phyloP scores from a whole-genome alignment of 2,888 invertebrate species.

The Tetanocera ferruginea region DNA sequence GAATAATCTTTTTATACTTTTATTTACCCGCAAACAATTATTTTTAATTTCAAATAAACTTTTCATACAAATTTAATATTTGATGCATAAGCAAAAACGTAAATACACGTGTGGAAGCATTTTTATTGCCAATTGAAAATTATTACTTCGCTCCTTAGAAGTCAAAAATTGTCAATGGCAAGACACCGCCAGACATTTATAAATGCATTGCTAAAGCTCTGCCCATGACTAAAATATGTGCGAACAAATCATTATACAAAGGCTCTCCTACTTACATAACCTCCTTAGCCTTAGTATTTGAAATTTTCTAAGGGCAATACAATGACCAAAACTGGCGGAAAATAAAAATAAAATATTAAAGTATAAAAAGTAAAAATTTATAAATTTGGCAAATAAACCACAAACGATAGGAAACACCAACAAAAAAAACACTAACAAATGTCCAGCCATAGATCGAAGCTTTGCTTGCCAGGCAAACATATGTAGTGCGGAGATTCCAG shows the following conservation, averaged over 20 bases:
- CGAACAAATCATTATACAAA: neutral
- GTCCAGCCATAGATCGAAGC: neutral
- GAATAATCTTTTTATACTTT: too few species aligned
- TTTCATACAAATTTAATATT: too few species aligned
- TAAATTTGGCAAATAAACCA: conserved; percentile 25
- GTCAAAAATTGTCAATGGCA: too few species aligned
- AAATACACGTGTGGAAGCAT: too few species aligned
- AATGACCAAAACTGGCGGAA: neutral
- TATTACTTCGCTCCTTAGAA: too few species aligned
- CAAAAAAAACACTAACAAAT: neutral
- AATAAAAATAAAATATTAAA: neutral
- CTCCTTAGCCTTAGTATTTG: neutral
- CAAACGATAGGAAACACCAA: conserved; percentile 18
- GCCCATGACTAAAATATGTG: too few species aligned
- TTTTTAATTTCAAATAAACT: too few species aligned
- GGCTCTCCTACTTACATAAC: neutral
- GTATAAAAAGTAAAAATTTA: neutral
- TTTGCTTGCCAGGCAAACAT: neutral
- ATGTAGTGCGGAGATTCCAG: conserved; percentile 12
- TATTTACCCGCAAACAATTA: too few species aligned
- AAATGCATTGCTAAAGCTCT: too few species aligned
- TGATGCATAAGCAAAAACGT: too few species aligned
- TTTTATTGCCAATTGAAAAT: too few species aligned
- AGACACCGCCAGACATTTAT: too few species aligned
- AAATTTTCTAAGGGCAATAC: neutral